Base-by-base conservation (phyloP, 2,797 vertebrate species). In the Aplochiton taeniatus region DNA sequence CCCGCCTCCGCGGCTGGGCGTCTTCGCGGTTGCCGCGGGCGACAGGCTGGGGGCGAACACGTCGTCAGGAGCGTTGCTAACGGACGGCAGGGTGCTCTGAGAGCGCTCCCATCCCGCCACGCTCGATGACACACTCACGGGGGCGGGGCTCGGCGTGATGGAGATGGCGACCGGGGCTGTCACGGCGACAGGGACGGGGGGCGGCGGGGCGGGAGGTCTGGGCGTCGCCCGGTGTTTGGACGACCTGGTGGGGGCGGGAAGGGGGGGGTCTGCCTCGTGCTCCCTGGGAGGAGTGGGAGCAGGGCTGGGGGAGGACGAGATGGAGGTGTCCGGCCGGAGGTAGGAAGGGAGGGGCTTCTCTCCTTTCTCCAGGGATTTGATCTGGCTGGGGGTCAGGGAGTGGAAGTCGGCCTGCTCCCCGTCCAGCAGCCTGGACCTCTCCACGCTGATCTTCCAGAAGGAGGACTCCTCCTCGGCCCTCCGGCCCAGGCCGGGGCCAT, bases 381-480 rank as follows among this genome's bases (percentile, higher is more conserved):
- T 98, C 89, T 99, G 97, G 76, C 97, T 99, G 14, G 97, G 97
- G 0, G 96, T 99, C 60, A 99, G 84, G 0, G 96, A 98, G 73
- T 94, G 95, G 85, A 98, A 98, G 57, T 95, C 94, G 0, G 94
- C 91, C 66, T 95, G 92, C 17, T 95, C 93, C 0, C 95, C 95
- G 75, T 98, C 96, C 61, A 95, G 31, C 31, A 31, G 89, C 51
- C 94, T 90, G 0, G 97, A 98, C 62, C 96, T 90, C 84, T 98
- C 97, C 0, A 95, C 94, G 0, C 93, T 98, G 85, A 99, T 95
- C 90, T 98, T 99, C 97, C 97, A 99, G 90, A 99, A 99, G 1
- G 97, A 92, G 0, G 94, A 96, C 66, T 97, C 95, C 11, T 97
- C 96, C 68, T 96, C 95, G 49, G 94, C 92, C 66, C 92, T 83